Conservation (phyloP, 37 sponge, comb jelly and placozoan species). For the Theonella swinhoei region DNA sequence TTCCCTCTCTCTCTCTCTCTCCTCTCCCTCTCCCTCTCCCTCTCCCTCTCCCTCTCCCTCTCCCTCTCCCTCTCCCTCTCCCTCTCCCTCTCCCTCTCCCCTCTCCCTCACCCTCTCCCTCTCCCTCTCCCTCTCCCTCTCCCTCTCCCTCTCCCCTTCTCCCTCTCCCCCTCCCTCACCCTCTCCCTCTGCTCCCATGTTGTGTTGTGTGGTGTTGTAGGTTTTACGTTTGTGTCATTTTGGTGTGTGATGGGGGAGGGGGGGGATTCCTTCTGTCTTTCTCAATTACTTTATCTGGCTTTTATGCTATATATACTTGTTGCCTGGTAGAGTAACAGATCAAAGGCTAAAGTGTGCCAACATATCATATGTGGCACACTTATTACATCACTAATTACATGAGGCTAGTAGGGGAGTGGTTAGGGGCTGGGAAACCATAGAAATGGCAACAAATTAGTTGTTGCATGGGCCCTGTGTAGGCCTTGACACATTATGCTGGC, state of each 20-base stretch:
- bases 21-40: neutral
- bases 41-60: neutral
- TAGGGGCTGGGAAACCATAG: too few relatives aligned
- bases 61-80: neutral
- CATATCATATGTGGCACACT: too few relatives aligned
- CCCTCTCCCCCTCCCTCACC: neutral
- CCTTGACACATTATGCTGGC: too few relatives aligned
- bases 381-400: too few relatives aligned
- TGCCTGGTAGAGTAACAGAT: too few relatives aligned
- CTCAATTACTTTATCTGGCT: neutral
- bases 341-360: too few relatives aligned
- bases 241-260: neutral
- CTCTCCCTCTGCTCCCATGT: too few relatives aligned
- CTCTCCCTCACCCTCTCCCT: neutral
- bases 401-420: too few relatives aligned
- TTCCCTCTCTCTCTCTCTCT: neutral
- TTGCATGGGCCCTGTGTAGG: too few relatives aligned
- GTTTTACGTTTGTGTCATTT: neutral
- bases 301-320: neutral
- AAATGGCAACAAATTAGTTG: too few relatives aligned
- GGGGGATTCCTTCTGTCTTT: neutral
- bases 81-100: neutral
- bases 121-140: neutral
- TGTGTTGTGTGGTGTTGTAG: too few relatives aligned
- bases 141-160: neutral